Evolutionary conservation across 2,113 vertebrate genomes (phyloP).

Genomic region (Callithrix jacchus): DNA sequence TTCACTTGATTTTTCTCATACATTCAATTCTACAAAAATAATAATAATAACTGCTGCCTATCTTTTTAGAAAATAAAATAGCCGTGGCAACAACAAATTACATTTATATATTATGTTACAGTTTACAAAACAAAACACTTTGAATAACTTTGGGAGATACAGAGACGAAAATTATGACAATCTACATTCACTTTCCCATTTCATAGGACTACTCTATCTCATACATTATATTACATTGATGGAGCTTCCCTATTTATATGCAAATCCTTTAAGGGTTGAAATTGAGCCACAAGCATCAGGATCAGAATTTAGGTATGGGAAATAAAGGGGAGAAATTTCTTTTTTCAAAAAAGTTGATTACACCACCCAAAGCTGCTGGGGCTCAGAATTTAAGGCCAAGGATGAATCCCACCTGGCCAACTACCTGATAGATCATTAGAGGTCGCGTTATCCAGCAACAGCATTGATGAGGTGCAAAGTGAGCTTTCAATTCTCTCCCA

Average conservation of each 20-base stretch:
- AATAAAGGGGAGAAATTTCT: neutral
- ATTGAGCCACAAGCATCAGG: neutral
- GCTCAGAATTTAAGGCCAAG: neutral
- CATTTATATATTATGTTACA: neutral
- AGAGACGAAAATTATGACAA: neutral
- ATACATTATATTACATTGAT: neutral
- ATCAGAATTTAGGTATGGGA: neutral
- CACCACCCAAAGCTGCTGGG: neutral
- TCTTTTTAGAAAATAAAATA: constrained; percentile 29
- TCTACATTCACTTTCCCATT: neutral
- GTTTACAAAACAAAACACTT: constrained; percentile 43
- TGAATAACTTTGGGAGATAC: constrained; percentile 7
- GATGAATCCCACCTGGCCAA: neutral
- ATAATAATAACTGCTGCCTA: neutral
- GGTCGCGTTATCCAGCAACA: neutral
- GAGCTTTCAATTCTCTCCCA: neutral
- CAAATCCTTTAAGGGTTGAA: neutral
- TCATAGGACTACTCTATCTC: neutral
- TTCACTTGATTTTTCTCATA: neutral
- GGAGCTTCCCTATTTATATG: neutral
- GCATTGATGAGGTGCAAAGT: rapidly evolving
- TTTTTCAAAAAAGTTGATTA: neutral
- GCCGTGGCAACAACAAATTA: neutral
- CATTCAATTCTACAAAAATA: neutral
- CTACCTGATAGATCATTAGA: neutral